These are phyloP conservation scores for Nixonia krombeini DNA, from an alignment of 1,140 invertebrate species.

Conservation along the genomic window DNA sequence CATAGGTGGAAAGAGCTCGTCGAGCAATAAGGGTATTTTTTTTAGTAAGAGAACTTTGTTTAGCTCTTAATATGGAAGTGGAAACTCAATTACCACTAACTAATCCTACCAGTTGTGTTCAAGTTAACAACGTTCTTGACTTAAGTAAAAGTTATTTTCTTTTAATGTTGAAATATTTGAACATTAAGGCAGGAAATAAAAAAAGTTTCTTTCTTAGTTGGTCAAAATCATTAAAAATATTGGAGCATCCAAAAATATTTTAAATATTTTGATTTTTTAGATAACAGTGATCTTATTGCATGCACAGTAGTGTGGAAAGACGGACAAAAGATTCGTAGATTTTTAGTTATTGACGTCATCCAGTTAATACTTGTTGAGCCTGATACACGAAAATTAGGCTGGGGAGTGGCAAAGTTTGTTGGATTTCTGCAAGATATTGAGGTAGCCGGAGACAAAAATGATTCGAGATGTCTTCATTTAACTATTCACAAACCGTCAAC, in stretches of 20 bases:
- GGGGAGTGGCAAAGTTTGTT: constrained; percentile 97
- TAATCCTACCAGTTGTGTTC: constrained; percentile 89
- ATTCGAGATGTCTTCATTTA: constrained; percentile 95
- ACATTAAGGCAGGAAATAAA: not conserved
- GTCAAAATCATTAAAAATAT: too few relatives aligned
- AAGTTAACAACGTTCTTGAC: constrained; percentile 93
- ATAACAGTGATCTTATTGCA: constrained; percentile 97
- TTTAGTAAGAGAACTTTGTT: constrained; percentile 86
- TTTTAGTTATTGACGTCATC: constrained; percentile 94
- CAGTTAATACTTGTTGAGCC: constrained; percentile 98
- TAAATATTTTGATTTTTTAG: constrained; percentile 74
- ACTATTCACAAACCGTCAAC: constrained; percentile 90
- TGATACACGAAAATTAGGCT: constrained; percentile 91
- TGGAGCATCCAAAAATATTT: too few relatives aligned
- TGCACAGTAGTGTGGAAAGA: constrained; percentile 94
- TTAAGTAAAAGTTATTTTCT: too few relatives aligned
- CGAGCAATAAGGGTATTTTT: constrained; percentile 96
- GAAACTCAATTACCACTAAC: constrained; percentile 94
- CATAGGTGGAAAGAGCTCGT: constrained; percentile 91
- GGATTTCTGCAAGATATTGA: constrained; percentile 88
- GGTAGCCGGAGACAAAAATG: constrained; percentile 92
- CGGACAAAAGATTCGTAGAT: constrained; percentile 89
- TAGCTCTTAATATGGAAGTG: constrained; percentile 84
- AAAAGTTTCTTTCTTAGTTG: too few relatives aligned
- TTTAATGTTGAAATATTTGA: not conserved